Evolutionary conservation across 1,140 invertebrate genomes (phyloP).

Genomic region (Onthophagus taurus): DNA sequence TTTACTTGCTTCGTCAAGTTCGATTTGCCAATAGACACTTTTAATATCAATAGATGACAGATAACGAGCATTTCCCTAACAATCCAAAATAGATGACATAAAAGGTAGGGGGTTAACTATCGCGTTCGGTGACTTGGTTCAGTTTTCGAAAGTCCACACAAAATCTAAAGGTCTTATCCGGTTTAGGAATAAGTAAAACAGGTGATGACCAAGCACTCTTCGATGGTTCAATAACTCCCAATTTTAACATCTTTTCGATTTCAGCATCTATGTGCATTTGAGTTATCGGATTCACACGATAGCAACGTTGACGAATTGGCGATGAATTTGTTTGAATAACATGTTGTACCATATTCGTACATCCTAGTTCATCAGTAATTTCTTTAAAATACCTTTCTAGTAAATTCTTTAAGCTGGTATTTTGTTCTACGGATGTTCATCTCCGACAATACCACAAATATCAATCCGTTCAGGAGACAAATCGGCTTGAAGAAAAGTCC

Average conservation of each 20-base stretch:
- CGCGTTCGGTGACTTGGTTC: neutral
- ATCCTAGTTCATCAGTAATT: neutral
- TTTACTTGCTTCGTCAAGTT: conserved; percentile 18
- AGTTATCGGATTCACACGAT: neutral
- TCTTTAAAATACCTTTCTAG: conserved; percentile 1
- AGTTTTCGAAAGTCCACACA: neutral
- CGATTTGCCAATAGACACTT: conserved; percentile 34
- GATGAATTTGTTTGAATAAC: neutral
- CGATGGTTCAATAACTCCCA: neutral
- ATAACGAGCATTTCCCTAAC: too few relatives aligned
- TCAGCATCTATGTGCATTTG: neutral
- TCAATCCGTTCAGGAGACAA: too few relatives aligned
- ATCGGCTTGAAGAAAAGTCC: too few relatives aligned
- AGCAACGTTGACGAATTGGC: neutral
- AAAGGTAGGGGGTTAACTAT: neutral
- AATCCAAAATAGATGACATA: neutral
- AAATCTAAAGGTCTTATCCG: neutral
- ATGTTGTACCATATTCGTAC: conserved; percentile 1
- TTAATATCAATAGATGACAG: conserved; percentile 30
- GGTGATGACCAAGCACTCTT: neutral
- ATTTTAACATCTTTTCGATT: neutral
- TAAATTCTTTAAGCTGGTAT: too few relatives aligned
- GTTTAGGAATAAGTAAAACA: neutral
- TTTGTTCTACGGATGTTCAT: too few relatives aligned
- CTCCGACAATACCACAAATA: too few relatives aligned